Percentiles rank a stretch among this genome's conserved stretches.
These are phyloP conservation scores for Macroramphosus scolopax DNA, from an alignment of 2,797 vertebrate genomes.

Conservation along the genomic window DNA sequence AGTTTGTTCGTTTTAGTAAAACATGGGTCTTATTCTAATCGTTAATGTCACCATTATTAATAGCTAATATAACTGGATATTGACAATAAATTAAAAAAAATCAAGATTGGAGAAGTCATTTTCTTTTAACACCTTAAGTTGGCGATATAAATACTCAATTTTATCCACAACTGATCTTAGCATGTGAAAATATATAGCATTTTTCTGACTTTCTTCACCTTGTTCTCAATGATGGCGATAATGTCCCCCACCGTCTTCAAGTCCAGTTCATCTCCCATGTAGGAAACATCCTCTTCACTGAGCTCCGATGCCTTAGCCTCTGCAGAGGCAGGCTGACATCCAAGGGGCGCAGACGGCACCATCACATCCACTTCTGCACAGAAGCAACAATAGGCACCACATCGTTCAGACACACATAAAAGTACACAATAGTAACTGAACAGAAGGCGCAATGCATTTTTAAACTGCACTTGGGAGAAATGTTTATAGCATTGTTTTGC, in stretches of 20 bases:
- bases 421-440: too few relatives aligned
- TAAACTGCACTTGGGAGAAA: too few relatives aligned
- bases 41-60: too few relatives aligned
- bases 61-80: too few relatives aligned
- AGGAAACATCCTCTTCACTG: slow-evolving; percentile 88
- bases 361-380: slow-evolving; percentile 77
- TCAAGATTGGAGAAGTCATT: too few relatives aligned
- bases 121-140: slow-evolving; percentile 1
- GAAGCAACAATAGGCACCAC: slow-evolving; percentile 47
- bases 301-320: slow-evolving; percentile 83
- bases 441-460: too few relatives aligned
- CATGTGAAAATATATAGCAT: background rate
- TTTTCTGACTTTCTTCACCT: slow-evolving; percentile 75
- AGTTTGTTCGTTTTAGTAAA: too few relatives aligned
- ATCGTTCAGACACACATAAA: background rate
- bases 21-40: too few relatives aligned
- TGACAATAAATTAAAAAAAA: too few relatives aligned
- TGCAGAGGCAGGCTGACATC: slow-evolving; percentile 67
- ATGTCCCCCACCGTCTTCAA: slow-evolving; percentile 96
- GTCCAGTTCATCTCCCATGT: slow-evolving; percentile 92
- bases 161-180: background rate
- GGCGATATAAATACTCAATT: background rate
- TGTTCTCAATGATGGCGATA: slow-evolving; percentile 96
- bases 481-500: too few relatives aligned
- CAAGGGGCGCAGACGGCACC: slow-evolving; percentile 48